A percentile compares a stretch with the other conserved stretches of the same genome.
Conservation (phyloP, 2,113 vertebrate species). For the Mus pahari region DNA sequence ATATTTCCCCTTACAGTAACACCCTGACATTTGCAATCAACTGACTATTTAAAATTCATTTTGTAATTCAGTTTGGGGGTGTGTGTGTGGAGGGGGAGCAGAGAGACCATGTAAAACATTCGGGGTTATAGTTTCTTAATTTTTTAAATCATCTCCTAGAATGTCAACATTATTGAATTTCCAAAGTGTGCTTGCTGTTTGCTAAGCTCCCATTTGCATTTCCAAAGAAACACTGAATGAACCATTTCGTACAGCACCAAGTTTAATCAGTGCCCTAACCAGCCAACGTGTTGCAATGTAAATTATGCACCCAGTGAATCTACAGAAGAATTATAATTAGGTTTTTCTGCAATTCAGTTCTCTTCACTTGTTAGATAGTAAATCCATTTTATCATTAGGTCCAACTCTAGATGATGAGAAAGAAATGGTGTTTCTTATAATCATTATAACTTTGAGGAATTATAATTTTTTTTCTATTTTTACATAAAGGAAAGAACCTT, state of each 20-base stretch:
- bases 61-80: constrained; percentile 24
- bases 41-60: constrained; percentile 51
- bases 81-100: neutral
- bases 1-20: constrained; percentile 7
- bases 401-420: neutral
- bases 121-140: constrained; percentile 44
- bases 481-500: neutral
- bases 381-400: constrained; percentile 23
- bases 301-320: constrained; percentile 55
- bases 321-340: constrained; percentile 64
- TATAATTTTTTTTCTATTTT: constrained; percentile 34
- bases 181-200: constrained; percentile 42
- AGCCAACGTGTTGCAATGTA: constrained; percentile 55
- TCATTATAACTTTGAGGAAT: neutral
- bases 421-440: constrained; percentile 55
- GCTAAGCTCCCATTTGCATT: constrained; percentile 68
- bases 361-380: constrained; percentile 47
- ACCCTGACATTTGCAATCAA: constrained; percentile 35
- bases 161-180: constrained; percentile 69
- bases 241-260: constrained; percentile 47
- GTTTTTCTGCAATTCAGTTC: constrained; percentile 63
- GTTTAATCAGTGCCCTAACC: constrained; percentile 64
- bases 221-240: constrained; percentile 62
- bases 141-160: constrained; percentile 45
- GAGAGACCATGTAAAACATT: constrained; percentile 38